phyloP scores from a whole-genome alignment of 2,888 invertebrate genomes.

The Pyrocoelia pectoralis region DNA sequence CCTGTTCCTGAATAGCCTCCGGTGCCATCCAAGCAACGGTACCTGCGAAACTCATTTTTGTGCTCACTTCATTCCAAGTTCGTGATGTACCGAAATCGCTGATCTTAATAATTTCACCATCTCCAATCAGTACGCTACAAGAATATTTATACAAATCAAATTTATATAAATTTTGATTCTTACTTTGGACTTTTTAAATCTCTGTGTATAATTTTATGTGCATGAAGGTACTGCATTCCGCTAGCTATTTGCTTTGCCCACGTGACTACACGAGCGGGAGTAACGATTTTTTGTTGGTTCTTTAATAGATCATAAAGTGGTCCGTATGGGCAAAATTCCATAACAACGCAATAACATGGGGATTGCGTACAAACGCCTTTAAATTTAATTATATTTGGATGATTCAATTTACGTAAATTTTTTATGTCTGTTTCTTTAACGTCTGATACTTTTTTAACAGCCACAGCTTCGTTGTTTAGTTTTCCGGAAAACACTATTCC shows the following conservation, averaged over 20 bases:
- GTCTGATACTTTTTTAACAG: slow-evolving; percentile 95
- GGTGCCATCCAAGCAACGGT: slow-evolving; percentile 99
- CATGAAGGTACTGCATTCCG: slow-evolving; percentile 97
- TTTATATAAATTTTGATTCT: slow-evolving; percentile 55
- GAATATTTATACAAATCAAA: slow-evolving; percentile 2
- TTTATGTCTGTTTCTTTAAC: slow-evolving; percentile 92
- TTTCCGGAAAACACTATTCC: slow-evolving; percentile 93
- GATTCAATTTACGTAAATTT: slow-evolving; percentile 89
- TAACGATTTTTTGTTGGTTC: slow-evolving; percentile 81
- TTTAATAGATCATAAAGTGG: slow-evolving; percentile 91
- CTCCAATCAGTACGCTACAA: slow-evolving; percentile 83
- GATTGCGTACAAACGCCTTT: slow-evolving; percentile 93
- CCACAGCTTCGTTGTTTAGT: slow-evolving; percentile 84
- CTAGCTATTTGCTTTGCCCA: slow-evolving; percentile 96
- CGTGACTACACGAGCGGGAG: slow-evolving; percentile 84
- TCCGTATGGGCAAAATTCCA: slow-evolving; percentile 98
- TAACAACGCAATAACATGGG: slow-evolving; percentile 93
- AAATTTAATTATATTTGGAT: slow-evolving; percentile 94
- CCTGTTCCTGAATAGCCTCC: slow-evolving; percentile 95
- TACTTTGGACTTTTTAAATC: slow-evolving; percentile 99
- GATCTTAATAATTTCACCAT: slow-evolving; percentile 80
- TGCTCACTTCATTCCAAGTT: slow-evolving; percentile 93
- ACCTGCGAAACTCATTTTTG: slow-evolving; percentile 97
- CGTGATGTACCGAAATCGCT: slow-evolving; percentile 97
- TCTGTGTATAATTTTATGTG: slow-evolving; percentile 95